phyloP scores from a whole-genome alignment of 1,140 invertebrate genomes.

The Drosophila nigromelanica region DNA sequence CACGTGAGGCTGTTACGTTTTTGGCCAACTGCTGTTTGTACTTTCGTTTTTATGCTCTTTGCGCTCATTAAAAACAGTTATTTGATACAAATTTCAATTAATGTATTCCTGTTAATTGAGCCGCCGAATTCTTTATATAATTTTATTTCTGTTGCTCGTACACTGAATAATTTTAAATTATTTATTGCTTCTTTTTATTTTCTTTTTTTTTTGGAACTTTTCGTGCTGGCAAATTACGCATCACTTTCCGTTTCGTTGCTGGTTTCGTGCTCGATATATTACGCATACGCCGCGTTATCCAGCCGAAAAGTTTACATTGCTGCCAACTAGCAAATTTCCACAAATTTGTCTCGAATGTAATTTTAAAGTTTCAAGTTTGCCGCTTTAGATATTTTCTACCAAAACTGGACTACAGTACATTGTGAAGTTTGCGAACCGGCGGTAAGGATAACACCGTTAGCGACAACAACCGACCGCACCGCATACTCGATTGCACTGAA shows the following conservation, averaged over 20 bases:
- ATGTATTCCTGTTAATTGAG: slow-evolving; percentile 46
- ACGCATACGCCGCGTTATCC: slow-evolving; percentile 76
- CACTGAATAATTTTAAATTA: slow-evolving; percentile 32
- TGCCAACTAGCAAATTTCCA: slow-evolving; percentile 16
- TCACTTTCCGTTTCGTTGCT: slow-evolving; percentile 78
- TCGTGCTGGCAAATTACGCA: slow-evolving; percentile 69
- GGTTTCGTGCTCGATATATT: slow-evolving; percentile 54
- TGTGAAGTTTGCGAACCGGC: slow-evolving; percentile 16
- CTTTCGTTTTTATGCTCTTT: slow-evolving; percentile 57
- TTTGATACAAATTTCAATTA: slow-evolving; percentile 16
- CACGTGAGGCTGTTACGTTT: slow-evolving; percentile 26
- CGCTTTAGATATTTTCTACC: neutral
- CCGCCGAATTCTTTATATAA: slow-evolving; percentile 10
- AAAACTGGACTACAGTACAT: neutral
- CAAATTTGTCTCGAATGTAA: neutral
- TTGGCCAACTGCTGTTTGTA: slow-evolving; percentile 52
- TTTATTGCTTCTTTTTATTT: slow-evolving; percentile 36
- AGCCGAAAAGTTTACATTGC: slow-evolving; percentile 21
- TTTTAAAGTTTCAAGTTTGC: neutral
- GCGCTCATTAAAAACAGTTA: slow-evolving; percentile 15
- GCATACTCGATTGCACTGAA: slow-evolving; percentile 49
- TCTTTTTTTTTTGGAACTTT: slow-evolving; percentile 25
- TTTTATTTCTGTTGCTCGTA: slow-evolving; percentile 13
- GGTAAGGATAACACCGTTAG: slow-evolving; percentile 17
- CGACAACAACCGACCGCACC: slow-evolving; percentile 45